phyloP scores from a whole-genome alignment of 2,797 vertebrate genomes.

The Xenops minutus region DNA sequence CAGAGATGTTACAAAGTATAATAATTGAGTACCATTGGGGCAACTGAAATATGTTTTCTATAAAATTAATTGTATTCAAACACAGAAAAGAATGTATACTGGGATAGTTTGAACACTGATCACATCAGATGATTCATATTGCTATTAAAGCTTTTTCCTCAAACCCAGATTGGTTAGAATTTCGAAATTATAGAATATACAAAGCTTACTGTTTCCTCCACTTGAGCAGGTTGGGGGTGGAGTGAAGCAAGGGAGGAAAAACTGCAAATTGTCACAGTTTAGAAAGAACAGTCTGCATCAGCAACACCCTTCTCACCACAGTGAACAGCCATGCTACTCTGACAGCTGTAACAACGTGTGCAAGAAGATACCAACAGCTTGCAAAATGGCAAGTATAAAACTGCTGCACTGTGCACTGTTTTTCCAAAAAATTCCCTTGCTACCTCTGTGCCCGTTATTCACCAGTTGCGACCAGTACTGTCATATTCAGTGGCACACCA shows the following conservation, averaged over 20 bases:
- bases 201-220: background rate
- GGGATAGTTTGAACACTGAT: background rate
- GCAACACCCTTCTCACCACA: background rate
- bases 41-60: constrained; percentile 53
- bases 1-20: constrained; percentile 12
- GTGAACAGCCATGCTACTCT: background rate
- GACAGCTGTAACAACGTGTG: background rate
- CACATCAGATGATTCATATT: background rate
- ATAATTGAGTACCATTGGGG: constrained; percentile 35
- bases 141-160: constrained; percentile 29
- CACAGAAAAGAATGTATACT: background rate
- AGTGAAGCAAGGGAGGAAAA: background rate
- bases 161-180: background rate
- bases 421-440: background rate
- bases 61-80: constrained; percentile 49
- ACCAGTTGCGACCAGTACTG: background rate
- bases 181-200: background rate
- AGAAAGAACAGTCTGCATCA: background rate
- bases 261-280: background rate
- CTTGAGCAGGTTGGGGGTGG: background rate
- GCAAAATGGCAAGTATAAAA: background rate
- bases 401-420: background rate
- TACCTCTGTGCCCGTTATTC: background rate
- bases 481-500: background rate
- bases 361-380: background rate